Evolutionary conservation across 2,113 vertebrate genomes (phyloP).

Genomic region (Poeciliopsis retropinna): DNA sequence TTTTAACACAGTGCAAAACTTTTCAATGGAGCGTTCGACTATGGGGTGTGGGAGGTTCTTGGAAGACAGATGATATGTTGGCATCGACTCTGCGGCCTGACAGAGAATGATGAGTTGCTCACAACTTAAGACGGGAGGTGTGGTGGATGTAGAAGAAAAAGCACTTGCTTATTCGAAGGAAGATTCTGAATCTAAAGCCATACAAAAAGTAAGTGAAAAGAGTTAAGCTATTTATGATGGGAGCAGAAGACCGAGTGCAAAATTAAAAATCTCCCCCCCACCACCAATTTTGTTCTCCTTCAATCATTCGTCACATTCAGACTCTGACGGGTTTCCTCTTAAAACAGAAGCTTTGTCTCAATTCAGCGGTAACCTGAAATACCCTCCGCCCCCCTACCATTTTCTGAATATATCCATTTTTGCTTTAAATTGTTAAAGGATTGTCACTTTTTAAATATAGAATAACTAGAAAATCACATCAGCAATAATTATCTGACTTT

Average conservation of each 20-base stretch:
- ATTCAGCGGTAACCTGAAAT: neutral
- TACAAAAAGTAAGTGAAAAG: conserved; percentile 21
- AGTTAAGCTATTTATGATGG: neutral
- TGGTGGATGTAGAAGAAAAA: conserved; percentile 14
- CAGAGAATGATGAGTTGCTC: conserved; percentile 37
- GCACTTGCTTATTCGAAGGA: conserved; percentile 22
- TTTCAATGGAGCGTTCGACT: conserved; percentile 7
- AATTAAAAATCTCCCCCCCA: neutral
- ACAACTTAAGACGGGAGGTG: conserved; percentile 10
- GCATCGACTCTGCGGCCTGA: conserved; percentile 9
- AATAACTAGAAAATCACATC: neutral
- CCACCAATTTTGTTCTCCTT: neutral
- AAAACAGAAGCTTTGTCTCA: conserved; percentile 9
- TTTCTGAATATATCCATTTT: conserved; percentile 6
- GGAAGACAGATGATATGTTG: neutral
- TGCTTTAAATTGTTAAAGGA: neutral
- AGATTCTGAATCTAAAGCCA: conserved; percentile 14
- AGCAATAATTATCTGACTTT: neutral
- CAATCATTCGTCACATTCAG: neutral
- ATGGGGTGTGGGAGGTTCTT: neutral
- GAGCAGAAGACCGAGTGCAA: neutral
- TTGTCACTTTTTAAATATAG: neutral
- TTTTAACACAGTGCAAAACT: conserved; percentile 9
- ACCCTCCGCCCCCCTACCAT: neutral
- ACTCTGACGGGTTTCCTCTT: neutral